These are phyloP conservation scores for Prionailurus bengalensis DNA, from an alignment of 2,113 vertebrate species.

Conservation along the genomic window DNA sequence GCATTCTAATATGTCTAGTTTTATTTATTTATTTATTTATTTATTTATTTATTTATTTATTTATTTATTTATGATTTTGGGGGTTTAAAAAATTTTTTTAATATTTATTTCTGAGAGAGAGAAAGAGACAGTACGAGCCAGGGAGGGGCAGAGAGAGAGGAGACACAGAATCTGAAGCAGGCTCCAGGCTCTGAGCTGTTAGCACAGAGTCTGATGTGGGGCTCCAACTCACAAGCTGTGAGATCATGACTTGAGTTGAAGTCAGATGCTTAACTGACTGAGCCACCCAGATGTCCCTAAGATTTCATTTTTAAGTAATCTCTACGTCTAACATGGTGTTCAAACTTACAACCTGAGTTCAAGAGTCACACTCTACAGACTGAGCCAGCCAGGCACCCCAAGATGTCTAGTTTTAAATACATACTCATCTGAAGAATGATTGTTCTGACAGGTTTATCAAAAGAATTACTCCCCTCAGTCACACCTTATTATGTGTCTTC, in stretches of 20 bases:
- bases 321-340: too few relatives aligned
- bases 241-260: not conserved
- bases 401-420: slow-evolving; percentile 22
- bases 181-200: not conserved
- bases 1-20: not conserved
- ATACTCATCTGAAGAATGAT: not conserved
- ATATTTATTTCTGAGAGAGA: not conserved
- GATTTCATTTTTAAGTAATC: too few relatives aligned
- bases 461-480: not conserved
- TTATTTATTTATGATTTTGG: not conserved
- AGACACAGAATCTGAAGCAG: not conserved
- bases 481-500: not conserved
- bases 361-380: not conserved
- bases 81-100: not conserved
- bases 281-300: not conserved
- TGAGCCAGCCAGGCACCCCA: not conserved
- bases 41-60: not conserved
- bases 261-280: not conserved
- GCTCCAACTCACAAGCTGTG: not conserved
- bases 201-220: too few relatives aligned
- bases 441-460: not conserved
- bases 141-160: not conserved
- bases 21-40: not conserved
- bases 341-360: too few relatives aligned
- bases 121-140: not conserved